Evolutionary conservation across 1,140 invertebrate genomes (phyloP).

Genomic region (Paraescarpia echinospica): DNA sequence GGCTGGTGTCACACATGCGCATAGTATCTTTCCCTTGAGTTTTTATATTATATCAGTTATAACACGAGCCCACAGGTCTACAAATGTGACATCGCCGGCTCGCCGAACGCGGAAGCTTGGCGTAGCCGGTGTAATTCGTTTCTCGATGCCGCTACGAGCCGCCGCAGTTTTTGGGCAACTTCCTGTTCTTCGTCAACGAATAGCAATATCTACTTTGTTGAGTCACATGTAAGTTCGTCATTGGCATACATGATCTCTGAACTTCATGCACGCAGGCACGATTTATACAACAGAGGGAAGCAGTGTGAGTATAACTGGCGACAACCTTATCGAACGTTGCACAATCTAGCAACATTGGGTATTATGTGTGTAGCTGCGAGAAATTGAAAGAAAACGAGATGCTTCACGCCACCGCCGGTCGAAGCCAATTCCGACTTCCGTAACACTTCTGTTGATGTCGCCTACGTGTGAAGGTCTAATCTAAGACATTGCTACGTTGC

Average conservation of each 20-base stretch:
- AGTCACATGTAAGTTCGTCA: background rate
- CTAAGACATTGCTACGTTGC: background rate
- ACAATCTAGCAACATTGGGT: background rate
- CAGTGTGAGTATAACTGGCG: background rate
- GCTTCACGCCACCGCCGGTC: background rate
- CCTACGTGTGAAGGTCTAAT: background rate
- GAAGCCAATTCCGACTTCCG: background rate
- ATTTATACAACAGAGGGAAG: background rate
- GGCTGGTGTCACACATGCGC: too few relatives aligned
- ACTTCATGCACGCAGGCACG: background rate
- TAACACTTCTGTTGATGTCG: background rate
- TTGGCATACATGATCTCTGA: background rate
- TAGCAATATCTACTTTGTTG: background rate
- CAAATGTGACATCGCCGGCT: too few relatives aligned
- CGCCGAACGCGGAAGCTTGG: background rate
- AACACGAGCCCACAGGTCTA: too few relatives aligned
- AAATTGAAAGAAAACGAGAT: background rate
- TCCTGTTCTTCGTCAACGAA: slow-evolving; percentile 4
- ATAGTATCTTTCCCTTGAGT: too few relatives aligned
- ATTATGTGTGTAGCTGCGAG: background rate
- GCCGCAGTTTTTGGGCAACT: background rate
- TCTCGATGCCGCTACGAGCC: background rate
- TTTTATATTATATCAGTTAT: too few relatives aligned
- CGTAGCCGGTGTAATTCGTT: background rate
- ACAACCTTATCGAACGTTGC: background rate